Conservation (phyloP, 2,888 invertebrate species). For the Eupithecia inturbata region DNA sequence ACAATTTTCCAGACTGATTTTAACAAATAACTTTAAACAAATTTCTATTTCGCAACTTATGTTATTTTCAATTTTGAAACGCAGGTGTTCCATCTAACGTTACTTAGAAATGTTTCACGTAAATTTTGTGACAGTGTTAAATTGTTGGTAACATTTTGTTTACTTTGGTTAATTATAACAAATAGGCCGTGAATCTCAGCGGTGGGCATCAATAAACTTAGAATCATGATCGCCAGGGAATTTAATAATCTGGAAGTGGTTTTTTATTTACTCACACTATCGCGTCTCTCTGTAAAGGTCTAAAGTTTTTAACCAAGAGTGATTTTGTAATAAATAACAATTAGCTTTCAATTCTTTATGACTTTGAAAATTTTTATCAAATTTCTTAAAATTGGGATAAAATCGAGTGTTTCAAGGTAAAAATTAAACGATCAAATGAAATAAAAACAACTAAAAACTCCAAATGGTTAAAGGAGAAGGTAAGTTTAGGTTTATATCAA, state of each 20-base stretch:
- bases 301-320: background rate
- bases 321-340: background rate
- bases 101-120: conserved; percentile 50
- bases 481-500: background rate
- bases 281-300: background rate
- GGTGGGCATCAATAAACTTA: conserved; percentile 47
- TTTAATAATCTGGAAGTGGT: conserved; percentile 16
- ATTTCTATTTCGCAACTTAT: background rate
- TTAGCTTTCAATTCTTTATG: background rate
- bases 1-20: background rate
- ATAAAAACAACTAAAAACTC: background rate
- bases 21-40: background rate
- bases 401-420: background rate
- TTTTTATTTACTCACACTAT: background rate
- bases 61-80: background rate
- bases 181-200: conserved; percentile 62
- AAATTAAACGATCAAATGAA: background rate
- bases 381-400: background rate
- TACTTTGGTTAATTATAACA: conserved; percentile 69
- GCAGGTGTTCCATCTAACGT: conserved; percentile 33
- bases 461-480: background rate
- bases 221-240: conserved; percentile 48
- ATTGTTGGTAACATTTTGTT: conserved; percentile 71
- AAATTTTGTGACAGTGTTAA: conserved; percentile 74
- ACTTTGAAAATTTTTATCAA: background rate